Evolutionary conservation across 2,797 vertebrate genomes (phyloP).

Genomic region (Nyctibius grandis): DNA sequence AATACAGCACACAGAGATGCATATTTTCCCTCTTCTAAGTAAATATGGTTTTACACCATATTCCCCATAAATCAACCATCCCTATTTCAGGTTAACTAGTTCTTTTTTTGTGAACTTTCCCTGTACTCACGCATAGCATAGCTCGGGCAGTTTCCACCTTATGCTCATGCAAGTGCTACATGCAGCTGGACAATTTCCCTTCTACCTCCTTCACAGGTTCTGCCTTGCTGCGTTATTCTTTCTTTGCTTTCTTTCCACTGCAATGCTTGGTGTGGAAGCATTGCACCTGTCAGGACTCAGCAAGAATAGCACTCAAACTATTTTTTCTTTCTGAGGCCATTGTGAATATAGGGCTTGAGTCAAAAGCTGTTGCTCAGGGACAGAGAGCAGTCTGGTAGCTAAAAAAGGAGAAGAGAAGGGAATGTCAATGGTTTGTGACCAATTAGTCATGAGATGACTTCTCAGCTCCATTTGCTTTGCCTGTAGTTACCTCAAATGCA

Average conservation of each 20-base stretch:
- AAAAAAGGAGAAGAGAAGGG: not conserved
- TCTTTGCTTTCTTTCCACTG: not conserved
- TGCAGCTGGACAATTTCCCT: not conserved
- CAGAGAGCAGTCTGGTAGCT: not conserved
- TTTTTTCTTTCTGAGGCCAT: not conserved
- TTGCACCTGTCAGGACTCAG: not conserved
- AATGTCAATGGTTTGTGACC: not conserved
- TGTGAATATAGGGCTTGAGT: not conserved
- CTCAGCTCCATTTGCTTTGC: not conserved
- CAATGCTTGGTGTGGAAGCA: not conserved
- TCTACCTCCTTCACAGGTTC: not conserved
- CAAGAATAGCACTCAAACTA: not conserved
- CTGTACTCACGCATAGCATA: not conserved
- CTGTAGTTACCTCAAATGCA: not conserved
- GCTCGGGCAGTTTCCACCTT: not conserved
- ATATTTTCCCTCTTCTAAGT: not conserved
- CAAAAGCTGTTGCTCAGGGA: not conserved
- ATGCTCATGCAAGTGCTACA: not conserved
- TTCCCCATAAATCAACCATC: not conserved
- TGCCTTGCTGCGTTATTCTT: not conserved
- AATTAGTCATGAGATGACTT: not conserved
- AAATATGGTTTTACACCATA: not conserved
- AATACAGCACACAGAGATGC: not conserved
- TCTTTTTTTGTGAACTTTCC: not conserved
- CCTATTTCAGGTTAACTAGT: not conserved